A percentile compares a stretch with the other conserved stretches of the same genome.
Evolutionary conservation across 1,140 invertebrate genomes (phyloP).

Genomic region (Idris sp.): DNA sequence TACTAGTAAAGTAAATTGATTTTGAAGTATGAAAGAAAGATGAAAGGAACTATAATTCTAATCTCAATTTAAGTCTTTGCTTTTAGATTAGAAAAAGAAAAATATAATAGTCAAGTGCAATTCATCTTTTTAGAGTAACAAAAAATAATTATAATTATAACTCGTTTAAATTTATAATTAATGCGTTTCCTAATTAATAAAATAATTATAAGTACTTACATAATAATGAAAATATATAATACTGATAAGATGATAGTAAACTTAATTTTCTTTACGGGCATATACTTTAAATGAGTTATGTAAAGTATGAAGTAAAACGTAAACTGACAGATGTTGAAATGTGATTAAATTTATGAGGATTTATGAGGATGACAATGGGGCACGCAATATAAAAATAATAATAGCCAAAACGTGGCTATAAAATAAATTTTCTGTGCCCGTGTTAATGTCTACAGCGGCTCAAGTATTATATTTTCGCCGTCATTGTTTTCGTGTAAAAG

Average conservation of each 20-base stretch:
- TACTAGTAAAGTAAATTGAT: no score
- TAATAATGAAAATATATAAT: no score
- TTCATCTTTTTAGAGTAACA: no score
- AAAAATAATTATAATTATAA: no score
- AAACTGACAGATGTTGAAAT: conserved; percentile 25
- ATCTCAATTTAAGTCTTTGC: no score
- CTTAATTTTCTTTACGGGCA: conserved; percentile 2
- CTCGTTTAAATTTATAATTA: no score
- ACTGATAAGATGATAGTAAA: conserved; percentile 8
- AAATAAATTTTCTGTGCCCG: conserved; percentile 25
- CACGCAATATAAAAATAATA: conserved; percentile 14
- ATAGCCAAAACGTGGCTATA: conserved; percentile 4
- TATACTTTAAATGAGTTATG: conserved; percentile 32
- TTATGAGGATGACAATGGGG: conserved; percentile 26
- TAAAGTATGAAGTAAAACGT: conserved; percentile 31
- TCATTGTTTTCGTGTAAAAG: conserved; percentile 11
- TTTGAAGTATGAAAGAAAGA: no score
- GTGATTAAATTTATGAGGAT: conserved; percentile 27
- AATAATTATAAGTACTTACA: no score
- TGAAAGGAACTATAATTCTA: no score
- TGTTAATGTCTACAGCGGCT: conserved; percentile 7
- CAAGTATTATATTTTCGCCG: conserved; percentile 6
- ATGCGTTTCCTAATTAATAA: no score
- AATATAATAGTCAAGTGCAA: no score
- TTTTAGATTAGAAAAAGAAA: no score